Conservation (phyloP, 2,797 vertebrate species). For the Mormyrops boulengeri region DNA sequence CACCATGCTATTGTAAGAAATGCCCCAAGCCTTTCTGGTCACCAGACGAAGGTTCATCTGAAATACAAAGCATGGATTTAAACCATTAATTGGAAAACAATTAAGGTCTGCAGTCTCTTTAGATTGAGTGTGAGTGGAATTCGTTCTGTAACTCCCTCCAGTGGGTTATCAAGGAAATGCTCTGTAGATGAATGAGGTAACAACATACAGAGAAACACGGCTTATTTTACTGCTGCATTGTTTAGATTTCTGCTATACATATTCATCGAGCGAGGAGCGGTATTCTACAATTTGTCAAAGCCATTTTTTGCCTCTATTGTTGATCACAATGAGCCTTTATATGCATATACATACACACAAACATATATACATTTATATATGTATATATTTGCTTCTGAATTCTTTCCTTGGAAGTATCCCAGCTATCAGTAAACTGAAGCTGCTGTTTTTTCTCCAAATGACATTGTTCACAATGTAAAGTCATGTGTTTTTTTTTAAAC, state of each 20-base stretch:
- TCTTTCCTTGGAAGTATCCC: background rate
- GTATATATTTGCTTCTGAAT: background rate
- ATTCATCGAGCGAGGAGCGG: background rate
- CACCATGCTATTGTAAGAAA: background rate
- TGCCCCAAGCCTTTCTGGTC: background rate
- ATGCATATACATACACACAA: background rate
- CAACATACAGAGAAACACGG: background rate
- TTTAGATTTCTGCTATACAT: background rate
- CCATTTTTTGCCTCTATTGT: background rate
- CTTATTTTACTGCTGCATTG: background rate
- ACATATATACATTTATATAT: background rate
- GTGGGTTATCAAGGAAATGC: background rate
- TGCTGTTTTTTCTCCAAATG: background rate
- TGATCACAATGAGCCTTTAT: background rate
- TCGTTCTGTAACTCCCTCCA: background rate
- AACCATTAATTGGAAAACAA: background rate
- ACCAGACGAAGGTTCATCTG: background rate
- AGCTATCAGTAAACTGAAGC: background rate
- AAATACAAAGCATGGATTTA: background rate
- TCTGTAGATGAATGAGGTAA: background rate
- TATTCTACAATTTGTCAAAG: background rate
- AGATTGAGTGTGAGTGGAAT: background rate
- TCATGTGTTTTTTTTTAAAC: background rate
- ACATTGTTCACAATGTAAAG: background rate
- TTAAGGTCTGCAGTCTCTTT: background rate